phyloP scores from a whole-genome alignment of 2,888 invertebrate genomes.

The Trichopoda pennipes region DNA sequence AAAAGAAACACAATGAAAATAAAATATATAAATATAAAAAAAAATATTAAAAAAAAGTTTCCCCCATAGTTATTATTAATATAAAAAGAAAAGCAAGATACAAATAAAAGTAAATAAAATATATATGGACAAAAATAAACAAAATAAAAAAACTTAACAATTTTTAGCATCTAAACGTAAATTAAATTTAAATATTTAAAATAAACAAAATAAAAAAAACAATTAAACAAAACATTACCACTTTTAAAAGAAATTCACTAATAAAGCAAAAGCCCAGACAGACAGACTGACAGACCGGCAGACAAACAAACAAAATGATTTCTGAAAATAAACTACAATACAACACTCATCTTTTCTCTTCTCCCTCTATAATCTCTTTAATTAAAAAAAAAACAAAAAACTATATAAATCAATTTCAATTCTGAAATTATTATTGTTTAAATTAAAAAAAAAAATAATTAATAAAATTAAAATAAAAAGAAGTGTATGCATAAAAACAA shows the following conservation, averaged over 20 bases:
- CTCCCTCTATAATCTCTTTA: constrained; percentile 31
- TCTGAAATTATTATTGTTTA: constrained; percentile 61
- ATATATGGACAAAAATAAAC: constrained; percentile 40
- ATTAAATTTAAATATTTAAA: constrained; percentile 70
- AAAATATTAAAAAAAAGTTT: constrained; percentile 71
- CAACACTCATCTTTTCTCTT: constrained; percentile 40
- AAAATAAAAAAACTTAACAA: constrained; percentile 43
- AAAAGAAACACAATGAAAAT: constrained; percentile 45
- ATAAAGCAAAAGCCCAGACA: constrained; percentile 3
- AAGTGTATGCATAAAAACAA: constrained; percentile 65
- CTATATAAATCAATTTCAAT: constrained; percentile 60
- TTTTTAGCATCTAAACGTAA: constrained; percentile 63
- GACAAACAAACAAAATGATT: constrained; percentile 18
- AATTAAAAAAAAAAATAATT: constrained; percentile 26
- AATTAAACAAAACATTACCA: constrained; percentile 56
- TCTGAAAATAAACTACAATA: background rate
- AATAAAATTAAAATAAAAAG: constrained; percentile 23
- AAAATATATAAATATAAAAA: constrained; percentile 49
- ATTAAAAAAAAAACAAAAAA: constrained; percentile 44
- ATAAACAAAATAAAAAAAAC: constrained; percentile 64
- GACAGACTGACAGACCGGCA: background rate
- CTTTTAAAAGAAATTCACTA: constrained; percentile 39
- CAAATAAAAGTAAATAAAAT: constrained; percentile 58
- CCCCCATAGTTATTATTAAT: constrained; percentile 72
- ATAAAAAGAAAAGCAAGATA: constrained; percentile 52